Evolutionary conservation across 2,888 invertebrate genomes (phyloP).

Genomic region (Tenthredo notha): DNA sequence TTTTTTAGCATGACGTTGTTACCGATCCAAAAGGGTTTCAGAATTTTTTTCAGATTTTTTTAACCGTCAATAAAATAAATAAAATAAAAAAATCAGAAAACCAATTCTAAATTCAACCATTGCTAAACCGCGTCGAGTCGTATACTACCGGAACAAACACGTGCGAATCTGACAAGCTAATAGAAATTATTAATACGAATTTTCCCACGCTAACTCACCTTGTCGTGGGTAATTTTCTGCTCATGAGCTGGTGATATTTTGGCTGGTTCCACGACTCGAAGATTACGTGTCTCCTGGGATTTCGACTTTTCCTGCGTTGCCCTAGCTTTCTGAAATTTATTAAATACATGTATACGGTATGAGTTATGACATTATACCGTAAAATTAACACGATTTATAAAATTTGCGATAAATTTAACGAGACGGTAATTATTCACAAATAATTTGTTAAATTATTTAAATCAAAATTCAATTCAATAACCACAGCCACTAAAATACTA

Average conservation of each 20-base stretch:
- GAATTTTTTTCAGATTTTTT: too few species aligned
- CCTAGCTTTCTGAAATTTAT: constrained; percentile 51
- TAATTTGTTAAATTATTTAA: too few species aligned
- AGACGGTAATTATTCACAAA: background rate
- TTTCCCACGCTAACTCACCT: constrained; percentile 65
- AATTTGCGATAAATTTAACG: background rate
- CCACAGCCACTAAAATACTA: background rate
- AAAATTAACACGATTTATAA: background rate
- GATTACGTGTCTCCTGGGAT: constrained; percentile 65
- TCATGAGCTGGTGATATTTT: constrained; percentile 67
- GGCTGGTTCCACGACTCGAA: constrained; percentile 69
- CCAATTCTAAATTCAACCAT: too few species aligned
- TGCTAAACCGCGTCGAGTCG: background rate
- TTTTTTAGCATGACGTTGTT: too few species aligned
- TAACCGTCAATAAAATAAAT: too few species aligned
- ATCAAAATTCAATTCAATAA: background rate
- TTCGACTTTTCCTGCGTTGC: constrained; percentile 64
- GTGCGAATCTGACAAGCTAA: background rate
- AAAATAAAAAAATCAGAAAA: too few species aligned
- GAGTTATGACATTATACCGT: background rate
- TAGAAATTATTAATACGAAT: background rate
- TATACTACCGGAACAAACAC: background rate
- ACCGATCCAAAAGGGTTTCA: too few species aligned
- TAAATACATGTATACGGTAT: background rate
- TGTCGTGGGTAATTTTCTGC: constrained; percentile 76